Evolutionary conservation across 2,888 invertebrate genomes (phyloP), one percentile per base, ranked within the genome.

Genomic region (Atethmia centrago): DNA sequence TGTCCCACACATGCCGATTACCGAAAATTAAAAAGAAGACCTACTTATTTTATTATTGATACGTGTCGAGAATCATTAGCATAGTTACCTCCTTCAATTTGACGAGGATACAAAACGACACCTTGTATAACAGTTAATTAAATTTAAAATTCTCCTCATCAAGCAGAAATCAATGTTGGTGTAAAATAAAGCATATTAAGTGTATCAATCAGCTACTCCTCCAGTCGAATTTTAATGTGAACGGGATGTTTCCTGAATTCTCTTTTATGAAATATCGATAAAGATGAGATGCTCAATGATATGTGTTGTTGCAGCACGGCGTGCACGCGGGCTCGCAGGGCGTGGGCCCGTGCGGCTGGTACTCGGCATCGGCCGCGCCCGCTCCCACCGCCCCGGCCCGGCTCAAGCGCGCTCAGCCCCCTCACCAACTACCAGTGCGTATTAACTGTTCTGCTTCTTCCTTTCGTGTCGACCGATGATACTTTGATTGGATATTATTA

Each of bases 271-370:
- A 45, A 25, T 19, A n/a, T 19, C 1, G 9, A 14, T n/a, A 28
- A 47, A 56, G 49, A 25, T 36, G 31, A 28, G 31, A 28, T 51
- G 53, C 21, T 58, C 51, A 71, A 63, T 59, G 16, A 53, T 66
- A 21, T 62, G 36, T 74, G 74, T 84, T 82, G 82, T 90, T 89
- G 10, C 91, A 95, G 95, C 95, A 95, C 95, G 95, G 93, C 87
- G 95, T 95, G 86, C 95, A 95, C 93, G 88, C 90, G 80, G 93
- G 94, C 86, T 92, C 92, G 88, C 95, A 95, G 91, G 93, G 92
- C 89, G 95, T 95, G 89, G 96, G 95, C 86, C 95, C 95, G 71
- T 96, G 96, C 93, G 95, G 96, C 89, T 96, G 96, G 96, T 96
- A 96, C 91, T 95, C 96, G 49, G 95, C 96, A 80, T 95, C 96